These are phyloP conservation scores for Carassius auratus DNA, from an alignment of 2,113 vertebrate genomes.

Conservation along the genomic window DNA sequence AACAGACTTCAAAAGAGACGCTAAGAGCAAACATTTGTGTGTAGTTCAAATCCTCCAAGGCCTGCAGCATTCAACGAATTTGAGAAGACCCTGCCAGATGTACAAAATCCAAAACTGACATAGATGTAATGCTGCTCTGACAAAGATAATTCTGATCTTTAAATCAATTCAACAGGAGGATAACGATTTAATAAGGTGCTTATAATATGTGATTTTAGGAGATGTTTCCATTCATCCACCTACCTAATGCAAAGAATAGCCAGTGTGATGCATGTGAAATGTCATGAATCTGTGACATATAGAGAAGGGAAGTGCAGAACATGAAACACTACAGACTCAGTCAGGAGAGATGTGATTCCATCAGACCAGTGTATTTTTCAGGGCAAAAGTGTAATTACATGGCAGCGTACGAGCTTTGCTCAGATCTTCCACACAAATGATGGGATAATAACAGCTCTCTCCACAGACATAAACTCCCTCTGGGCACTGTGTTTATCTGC, in stretches of 20 bases:
- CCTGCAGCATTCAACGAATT: neutral
- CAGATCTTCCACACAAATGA: slow-evolving; percentile 66
- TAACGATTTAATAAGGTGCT: neutral
- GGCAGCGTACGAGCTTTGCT: slow-evolving; percentile 52
- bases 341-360: slow-evolving; percentile 34
- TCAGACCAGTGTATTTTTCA: slow-evolving; percentile 36
- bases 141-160: neutral
- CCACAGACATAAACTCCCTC: slow-evolving; percentile 60
- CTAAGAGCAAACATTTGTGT: slow-evolving; percentile 39
- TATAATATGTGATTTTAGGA: neutral
- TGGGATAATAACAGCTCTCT: slow-evolving; percentile 63
- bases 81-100: neutral
- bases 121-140: neutral
- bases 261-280: neutral
- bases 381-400: slow-evolving; percentile 60
- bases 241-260: neutral
- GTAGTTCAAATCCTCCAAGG: slow-evolving; percentile 17
- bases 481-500: slow-evolving; percentile 62
- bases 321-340: slow-evolving; percentile 54
- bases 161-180: neutral
- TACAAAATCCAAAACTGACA: neutral
- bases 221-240: neutral
- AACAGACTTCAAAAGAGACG: slow-evolving; percentile 37
- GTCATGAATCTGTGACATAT: neutral
- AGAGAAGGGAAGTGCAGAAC: slow-evolving; percentile 34